Evolutionary conservation across 2,888 invertebrate species (phyloP), one percentile per base, ranked within the genome.

Genomic region (Caenorhabditis sulstoni): DNA sequence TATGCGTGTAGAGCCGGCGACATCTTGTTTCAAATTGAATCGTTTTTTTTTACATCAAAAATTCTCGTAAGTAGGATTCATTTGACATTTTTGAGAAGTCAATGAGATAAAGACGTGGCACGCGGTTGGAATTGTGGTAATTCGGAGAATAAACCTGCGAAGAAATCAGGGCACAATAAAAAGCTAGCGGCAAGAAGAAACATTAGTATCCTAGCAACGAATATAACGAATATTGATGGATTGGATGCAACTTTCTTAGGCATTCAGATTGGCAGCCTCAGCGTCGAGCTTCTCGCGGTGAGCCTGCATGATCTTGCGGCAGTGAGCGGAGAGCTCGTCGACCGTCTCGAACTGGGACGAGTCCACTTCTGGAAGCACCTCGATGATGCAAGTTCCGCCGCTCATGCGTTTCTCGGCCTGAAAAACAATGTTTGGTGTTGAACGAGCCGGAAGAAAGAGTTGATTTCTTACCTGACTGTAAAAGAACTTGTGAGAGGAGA

Each of bases 401-500:
- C 76, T 80, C 64, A 86, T 65, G 9, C 82, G 78, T 50, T 75
- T 64, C 41, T 80, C 79, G 52, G 79, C 81, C 82, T 85, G 70
- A 52, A 83, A 67, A 22, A 18, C 4, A 37, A 59, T 39, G 23
- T 12, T 18, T 16, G 20, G n/a, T 47, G 23, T n/a, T n/a, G n/a
- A n/a, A n/a, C n/a, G n/a, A n/a, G n/a, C n/a, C 16, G 8, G 11
- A 7, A 16, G 39, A 18, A 49, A 61, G 35, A 47, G 14, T 44
- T 16, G 8, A 22, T 57, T 16, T 44, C 79, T 77, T 61, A 84
- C 84, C 22, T 90, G 90, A 81, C 87, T 90, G 88, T 92, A 91
- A 87, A 92, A 92, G 67, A 89, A 88, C 90, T 94, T 93, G 91
- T 96, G 96, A 75, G 94, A 94, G 88, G 96, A 96, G 91, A 94